Conservation (phyloP, 1,140 invertebrate species). For the Cherax quadricarinatus region DNA sequence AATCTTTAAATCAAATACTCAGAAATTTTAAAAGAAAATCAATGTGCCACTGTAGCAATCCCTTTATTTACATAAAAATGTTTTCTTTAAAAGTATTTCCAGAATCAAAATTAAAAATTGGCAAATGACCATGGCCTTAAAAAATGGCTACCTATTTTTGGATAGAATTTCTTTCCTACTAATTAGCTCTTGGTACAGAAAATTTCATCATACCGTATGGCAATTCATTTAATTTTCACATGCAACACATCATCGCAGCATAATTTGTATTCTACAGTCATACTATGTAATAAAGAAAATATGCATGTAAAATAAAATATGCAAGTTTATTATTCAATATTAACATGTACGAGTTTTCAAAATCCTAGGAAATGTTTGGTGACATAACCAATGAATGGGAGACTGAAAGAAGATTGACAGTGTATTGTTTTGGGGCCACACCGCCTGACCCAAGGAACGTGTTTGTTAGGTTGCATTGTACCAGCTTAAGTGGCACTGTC, state of each 20-base stretch:
- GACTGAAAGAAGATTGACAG: neutral
- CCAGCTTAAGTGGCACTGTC: constrained; percentile 42
- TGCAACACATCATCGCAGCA: constrained; percentile 7
- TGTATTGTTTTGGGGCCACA: constrained; percentile 44
- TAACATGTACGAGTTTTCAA: constrained; percentile 2
- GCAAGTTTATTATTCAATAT: neutral
- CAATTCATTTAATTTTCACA: neutral
- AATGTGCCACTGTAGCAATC: neutral
- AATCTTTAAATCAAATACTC: neutral
- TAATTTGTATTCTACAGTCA: neutral
- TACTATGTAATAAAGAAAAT: neutral
- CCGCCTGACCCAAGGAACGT: constrained; percentile 45
- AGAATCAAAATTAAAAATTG: neutral
- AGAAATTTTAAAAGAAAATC: constrained; percentile 17
- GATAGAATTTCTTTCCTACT: neutral
- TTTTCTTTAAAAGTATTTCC: neutral
- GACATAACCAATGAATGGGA: constrained; percentile 18
- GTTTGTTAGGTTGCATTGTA: constrained; percentile 26
- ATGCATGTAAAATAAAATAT: constrained; percentile 1
- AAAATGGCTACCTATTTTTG: neutral
- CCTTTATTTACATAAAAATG: constrained; percentile 1
- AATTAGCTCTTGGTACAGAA: neutral
- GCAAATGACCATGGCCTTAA: neutral
- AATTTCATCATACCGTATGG: neutral
- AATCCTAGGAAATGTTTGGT: constrained; percentile 17